Evolutionary conservation across 2,797 vertebrate species (phyloP), one percentile per base, ranked within the genome.

Genomic region (Graptemys geographica): DNA sequence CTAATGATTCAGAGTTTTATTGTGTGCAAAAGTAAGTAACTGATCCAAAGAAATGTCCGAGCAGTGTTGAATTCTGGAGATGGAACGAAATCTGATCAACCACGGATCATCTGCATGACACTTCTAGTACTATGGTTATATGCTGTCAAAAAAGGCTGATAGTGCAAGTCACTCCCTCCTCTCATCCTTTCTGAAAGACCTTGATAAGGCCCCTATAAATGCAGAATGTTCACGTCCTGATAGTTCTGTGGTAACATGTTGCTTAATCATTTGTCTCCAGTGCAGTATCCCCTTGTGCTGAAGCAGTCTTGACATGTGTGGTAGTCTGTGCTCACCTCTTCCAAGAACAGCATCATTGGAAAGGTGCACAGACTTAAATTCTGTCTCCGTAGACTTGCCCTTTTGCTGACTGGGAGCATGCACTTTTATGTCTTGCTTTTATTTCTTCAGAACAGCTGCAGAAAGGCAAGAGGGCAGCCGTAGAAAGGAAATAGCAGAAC

Each of bases 401-500:
- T 28, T 56, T 37, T 6, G 37, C 79, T 82, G 83, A 13, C 2
- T 6, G 23, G n/a, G n/a, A 25, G 1, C 31, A 55, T 27, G 65
- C 53, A 44, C 53, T 12, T 37, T 56, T 12, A 0, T 23, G 0
- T 80, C 56, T 41, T 72, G n/a, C 27, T 80, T 47, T 25, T 10
- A 25, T 0, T 51, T 65, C 6, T 3, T 4, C 57, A n/a, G 76
- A 88, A 78, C 94, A 84, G 88, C 92, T 91, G 90, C 62, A 86
- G 87, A 5, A 47, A 51, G 93, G 12, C 44, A 78, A 78, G 44
- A 78, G 47, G 65, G 76, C 88, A 86, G 87, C 84, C 44, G 55
- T 31, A 31, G 83, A 62, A 28, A 52, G 86, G 86, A 69, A 86
- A 6, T 33, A 93, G 91, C 92, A 52, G 79, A 92, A 79, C 74